Evolutionary conservation across 2,113 vertebrate genomes (phyloP).

Genomic region (Cebidichthys violaceus): DNA sequence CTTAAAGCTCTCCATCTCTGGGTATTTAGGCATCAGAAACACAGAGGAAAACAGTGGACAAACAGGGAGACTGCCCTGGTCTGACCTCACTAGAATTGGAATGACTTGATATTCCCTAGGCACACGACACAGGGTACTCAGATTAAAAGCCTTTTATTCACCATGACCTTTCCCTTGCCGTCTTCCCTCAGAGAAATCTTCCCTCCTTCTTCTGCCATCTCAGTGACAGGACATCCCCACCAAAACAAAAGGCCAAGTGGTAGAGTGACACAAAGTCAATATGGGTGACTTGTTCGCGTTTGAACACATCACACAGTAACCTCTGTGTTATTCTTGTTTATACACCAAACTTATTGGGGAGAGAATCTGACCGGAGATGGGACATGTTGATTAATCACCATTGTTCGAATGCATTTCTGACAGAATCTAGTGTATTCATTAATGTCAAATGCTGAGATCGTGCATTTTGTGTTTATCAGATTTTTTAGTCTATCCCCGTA

Average conservation of each 20-base stretch:
- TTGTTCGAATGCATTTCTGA: slow-evolving; percentile 26
- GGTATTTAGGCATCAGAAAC: slow-evolving; percentile 69
- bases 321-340: slow-evolving; percentile 59
- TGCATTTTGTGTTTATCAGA: neutral
- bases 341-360: slow-evolving; percentile 18
- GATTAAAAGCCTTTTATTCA: slow-evolving; percentile 82
- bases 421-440: slow-evolving; percentile 46
- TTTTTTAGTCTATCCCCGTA: neutral
- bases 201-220: slow-evolving; percentile 64
- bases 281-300: slow-evolving; percentile 61
- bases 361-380: slow-evolving; percentile 22
- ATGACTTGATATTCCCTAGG: slow-evolving; percentile 80
- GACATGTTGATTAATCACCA: slow-evolving; percentile 45
- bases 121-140: slow-evolving; percentile 66
- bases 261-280: slow-evolving; percentile 80
- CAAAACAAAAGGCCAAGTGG: slow-evolving; percentile 80
- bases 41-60: slow-evolving; percentile 51
- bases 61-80: slow-evolving; percentile 60
- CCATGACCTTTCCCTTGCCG: slow-evolving; percentile 73
- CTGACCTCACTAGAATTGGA: slow-evolving; percentile 72
- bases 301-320: slow-evolving; percentile 63
- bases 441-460: neutral
- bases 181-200: slow-evolving; percentile 78
- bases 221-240: slow-evolving; percentile 74
- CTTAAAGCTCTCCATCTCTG: slow-evolving; percentile 39